Percentiles rank a stretch among this genome's conserved stretches.
Evolutionary conservation across 2,888 invertebrate genomes (phyloP).

Genomic region (Hirudinaria manillensis): DNA sequence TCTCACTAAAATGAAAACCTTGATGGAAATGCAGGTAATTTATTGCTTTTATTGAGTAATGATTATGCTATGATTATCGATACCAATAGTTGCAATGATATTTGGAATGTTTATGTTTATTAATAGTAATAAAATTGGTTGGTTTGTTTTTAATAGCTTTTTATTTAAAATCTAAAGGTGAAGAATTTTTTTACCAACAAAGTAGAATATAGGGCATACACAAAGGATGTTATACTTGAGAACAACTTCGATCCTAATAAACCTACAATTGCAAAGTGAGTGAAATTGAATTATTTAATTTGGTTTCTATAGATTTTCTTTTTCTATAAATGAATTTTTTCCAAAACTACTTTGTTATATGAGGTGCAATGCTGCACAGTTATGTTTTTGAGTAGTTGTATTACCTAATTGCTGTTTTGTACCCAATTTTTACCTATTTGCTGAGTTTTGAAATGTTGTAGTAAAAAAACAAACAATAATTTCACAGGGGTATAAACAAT

Average conservation of each 20-base stretch:
- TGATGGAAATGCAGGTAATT: no score
- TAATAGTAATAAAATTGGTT: no score
- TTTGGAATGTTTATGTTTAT: no score
- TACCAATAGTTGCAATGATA: no score
- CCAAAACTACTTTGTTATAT: not conserved
- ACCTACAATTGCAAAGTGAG: not conserved
- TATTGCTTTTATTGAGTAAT: no score
- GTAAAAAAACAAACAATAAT: not conserved
- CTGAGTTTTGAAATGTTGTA: not conserved
- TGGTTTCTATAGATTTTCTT: not conserved
- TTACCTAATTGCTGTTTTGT: no score
- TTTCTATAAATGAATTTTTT: not conserved
- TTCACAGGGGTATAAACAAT: not conserved
- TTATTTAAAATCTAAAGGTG: not conserved
- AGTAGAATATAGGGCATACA: not conserved
- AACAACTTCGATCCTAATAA: not conserved
- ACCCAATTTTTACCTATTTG: no score
- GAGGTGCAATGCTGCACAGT: no score
- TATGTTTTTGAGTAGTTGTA: no score
- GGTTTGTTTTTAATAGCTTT: not conserved
- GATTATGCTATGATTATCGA: no score
- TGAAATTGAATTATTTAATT: not conserved
- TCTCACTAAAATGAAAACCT: no score
- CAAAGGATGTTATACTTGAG: conserved; percentile 1
- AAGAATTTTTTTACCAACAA: not conserved